Conservation (phyloP, 2,888 invertebrate genomes). For the Platerodrilus igneus region DNA sequence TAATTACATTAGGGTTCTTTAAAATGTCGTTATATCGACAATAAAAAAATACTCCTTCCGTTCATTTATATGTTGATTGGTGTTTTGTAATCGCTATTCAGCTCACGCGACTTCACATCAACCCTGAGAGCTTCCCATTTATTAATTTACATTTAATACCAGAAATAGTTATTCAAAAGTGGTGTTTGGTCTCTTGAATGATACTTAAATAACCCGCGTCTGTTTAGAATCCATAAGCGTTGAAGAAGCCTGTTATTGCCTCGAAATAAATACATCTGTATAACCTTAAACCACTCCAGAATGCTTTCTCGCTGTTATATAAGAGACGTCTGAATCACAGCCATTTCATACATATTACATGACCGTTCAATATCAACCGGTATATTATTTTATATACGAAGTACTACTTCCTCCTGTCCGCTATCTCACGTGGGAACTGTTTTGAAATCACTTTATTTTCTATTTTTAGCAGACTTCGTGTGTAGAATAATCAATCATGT, state of each 20-base stretch:
- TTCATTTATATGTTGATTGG: too few species aligned
- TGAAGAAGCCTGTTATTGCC: conserved; percentile 8
- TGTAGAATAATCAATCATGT: conserved; percentile 16
- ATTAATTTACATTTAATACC: too few species aligned
- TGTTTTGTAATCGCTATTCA: too few species aligned
- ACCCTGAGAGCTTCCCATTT: too few species aligned
- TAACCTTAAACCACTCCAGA: conserved; percentile 22
- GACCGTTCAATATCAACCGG: conserved; percentile 30
- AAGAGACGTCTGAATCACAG: conserved; percentile 24
- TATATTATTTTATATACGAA: conserved; percentile 26
- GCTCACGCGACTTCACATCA: too few species aligned
- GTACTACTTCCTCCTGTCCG: conserved; percentile 22
- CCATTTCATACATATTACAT: conserved; percentile 31
- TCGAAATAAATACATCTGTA: conserved; percentile 19
- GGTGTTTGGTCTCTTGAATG: not conserved
- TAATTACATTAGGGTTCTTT: too few species aligned
- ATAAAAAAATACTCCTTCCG: too few species aligned
- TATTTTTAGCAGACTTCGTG: conserved; percentile 16
- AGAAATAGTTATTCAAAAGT: too few species aligned
- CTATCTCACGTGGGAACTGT: conserved; percentile 22
- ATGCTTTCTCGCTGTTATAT: conserved; percentile 24
- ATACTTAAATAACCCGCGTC: too few species aligned
- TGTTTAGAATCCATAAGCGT: conserved; percentile 5
- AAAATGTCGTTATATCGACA: too few species aligned
- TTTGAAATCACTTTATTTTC: conserved; percentile 20